Evolutionary conservation across 2,888 invertebrate genomes (phyloP).

Genomic region (Epinotia ramella): DNA sequence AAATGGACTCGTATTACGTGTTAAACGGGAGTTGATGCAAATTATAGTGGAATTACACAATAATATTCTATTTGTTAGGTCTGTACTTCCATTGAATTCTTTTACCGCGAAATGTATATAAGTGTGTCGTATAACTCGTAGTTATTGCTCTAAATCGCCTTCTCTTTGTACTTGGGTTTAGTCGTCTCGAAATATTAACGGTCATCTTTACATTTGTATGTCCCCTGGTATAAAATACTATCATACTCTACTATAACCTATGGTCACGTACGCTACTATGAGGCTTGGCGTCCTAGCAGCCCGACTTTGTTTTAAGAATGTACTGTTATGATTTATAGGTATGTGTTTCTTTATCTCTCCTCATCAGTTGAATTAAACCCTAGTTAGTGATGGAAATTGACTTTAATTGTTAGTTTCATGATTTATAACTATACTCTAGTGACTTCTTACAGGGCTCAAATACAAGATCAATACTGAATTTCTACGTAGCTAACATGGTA

Average conservation of each 20-base stretch:
- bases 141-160: constrained; percentile 22
- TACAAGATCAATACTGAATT: constrained; percentile 43
- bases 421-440: not conserved
- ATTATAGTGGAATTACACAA: constrained; percentile 45
- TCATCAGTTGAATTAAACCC: not conserved
- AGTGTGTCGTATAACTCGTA: constrained; percentile 42
- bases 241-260: constrained; percentile 31
- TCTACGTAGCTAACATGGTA: constrained; percentile 42
- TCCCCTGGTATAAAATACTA: not conserved
- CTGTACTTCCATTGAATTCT: constrained; percentile 44
- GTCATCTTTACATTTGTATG: not conserved
- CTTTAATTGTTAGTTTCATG: not conserved
- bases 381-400: constrained; percentile 6
- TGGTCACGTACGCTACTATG: constrained; percentile 37
- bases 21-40: constrained; percentile 27
- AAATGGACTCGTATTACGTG: constrained; percentile 42
- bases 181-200: not conserved
- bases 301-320: constrained; percentile 30
- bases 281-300: constrained; percentile 38
- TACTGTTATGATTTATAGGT: constrained; percentile 25
- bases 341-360: constrained; percentile 10
- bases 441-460: constrained; percentile 32
- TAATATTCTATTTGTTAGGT: constrained; percentile 46
- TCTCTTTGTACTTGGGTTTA: constrained; percentile 8
- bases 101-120: constrained; percentile 71